Evolutionary conservation across 1,140 invertebrate genomes (phyloP), one percentile per base, ranked within the genome.

Genomic region (Sminthurides bifidus): DNA sequence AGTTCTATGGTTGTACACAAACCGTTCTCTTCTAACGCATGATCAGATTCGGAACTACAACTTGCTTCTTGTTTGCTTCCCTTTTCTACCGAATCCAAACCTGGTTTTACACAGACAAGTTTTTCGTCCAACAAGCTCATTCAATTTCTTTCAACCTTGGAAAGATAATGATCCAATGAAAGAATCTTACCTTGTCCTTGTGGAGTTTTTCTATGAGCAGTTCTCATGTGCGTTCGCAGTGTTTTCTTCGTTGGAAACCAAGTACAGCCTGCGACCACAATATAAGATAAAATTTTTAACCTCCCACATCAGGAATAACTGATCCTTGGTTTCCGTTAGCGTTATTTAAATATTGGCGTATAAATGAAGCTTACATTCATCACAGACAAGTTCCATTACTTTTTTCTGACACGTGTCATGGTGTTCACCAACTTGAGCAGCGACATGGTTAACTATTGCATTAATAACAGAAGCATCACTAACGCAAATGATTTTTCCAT

Each of bases 401-500:
- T 17, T 14, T 53, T 21, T 26, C 23, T 21, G 26, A 26, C 48
- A 30, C 29, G 52, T 31, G 5, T 45, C 17, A 1, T 41, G 33
- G 6, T 26, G 5, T 31, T 19, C 12, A 30, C 58, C 48, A 17
- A 57, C 27, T 41, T 57, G 21, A 37, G 55, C 60, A 17, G 33
- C 24, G 14, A 56, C 8, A 31, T 33, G 10, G 17, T 1, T 35
- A 0, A 56, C 35, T 43, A 58, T 29, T 30, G 40, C 8, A 19
- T 55, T 43, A 19, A 58, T 30, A 48, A 40, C 35, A 29, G 35
- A 24, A 6, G 44, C 27, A 17, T 27, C 26, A 21, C 55, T 56
- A 12, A 54, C 26, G 40, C 33, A 58, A 2, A 62, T 41, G 17
- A 58, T 45, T 45, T 62, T 62, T 37, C 60, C 60, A 52, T 62